Evolutionary conservation across 2,113 vertebrate species (phyloP), one percentile per base, ranked within the genome.

Genomic region (Chloroceryle aenea): DNA sequence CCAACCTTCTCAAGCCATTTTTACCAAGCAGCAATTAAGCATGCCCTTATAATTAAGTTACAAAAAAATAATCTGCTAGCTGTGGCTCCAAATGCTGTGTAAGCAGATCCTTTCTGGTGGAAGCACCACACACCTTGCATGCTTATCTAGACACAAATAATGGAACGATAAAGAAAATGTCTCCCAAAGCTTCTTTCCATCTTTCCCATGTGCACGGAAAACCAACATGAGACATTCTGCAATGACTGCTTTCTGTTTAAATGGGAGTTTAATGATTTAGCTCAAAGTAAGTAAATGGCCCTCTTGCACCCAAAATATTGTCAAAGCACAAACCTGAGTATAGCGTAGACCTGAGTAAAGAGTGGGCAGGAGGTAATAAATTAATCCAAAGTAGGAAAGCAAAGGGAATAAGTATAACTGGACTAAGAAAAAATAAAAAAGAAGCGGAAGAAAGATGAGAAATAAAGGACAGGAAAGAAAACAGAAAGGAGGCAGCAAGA

Each of bases 381-480:
- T 16, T 1, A 66, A 78, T 29, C 32, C 48, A 30, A 68, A 66
- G 36, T 3, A 66, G 26, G 59, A 84, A 78, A 63, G 38, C 10
- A 42, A 84, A 55, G 21, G 27, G 22, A 83, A 80, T 62, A 67
- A 82, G 47, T 19, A 42, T 18, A 64, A 61, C 10, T 47, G 30
- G 21, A 86, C 9, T 18, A 34, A 42, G 14, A 2, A 47, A 52
- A 32, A 25, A 32, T n/a, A 22, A 43, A 20, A 71, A 20, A 64
- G 50, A 9, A 72, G 29, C 7, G 3, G n/a, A 88, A 72, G 40
- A 75, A 66, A 69, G 34, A 63, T 12, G 52, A 82, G 50, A 92
- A 86, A 84, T 40, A 88, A 87, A 93, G 38, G 34, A 80, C 7
- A 76, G 69, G 56, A 66, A 85, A 66, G 78, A 76, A 87, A 79